Conservation (phyloP, 1,140 invertebrate genomes). For the Drosophila aff. region DNA sequence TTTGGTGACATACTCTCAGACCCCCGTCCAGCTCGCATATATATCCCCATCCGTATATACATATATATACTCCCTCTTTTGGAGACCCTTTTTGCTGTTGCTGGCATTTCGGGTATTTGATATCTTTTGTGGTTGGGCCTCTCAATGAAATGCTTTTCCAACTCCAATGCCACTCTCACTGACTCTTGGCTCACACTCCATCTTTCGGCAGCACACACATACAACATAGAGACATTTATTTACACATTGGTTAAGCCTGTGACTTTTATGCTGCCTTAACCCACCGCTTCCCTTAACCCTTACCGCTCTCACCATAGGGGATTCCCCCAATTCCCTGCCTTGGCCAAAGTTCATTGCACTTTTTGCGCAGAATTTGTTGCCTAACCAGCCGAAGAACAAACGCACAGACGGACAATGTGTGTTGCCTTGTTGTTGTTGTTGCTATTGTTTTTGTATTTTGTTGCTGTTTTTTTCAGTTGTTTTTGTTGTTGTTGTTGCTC, state of each 20-base stretch:
- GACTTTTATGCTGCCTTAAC: conserved; percentile 37
- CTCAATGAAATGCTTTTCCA: conserved; percentile 52
- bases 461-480: conserved; percentile 25
- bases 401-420: conserved; percentile 69
- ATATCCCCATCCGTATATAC: background rate
- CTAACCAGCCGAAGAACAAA: conserved; percentile 82
- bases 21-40: too few species aligned
- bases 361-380: conserved; percentile 82
- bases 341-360: conserved; percentile 76
- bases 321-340: conserved; percentile 51
- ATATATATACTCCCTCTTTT: background rate
- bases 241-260: conserved; percentile 54
- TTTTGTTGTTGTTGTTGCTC: conserved; percentile 58
- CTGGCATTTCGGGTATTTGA: conserved; percentile 63
- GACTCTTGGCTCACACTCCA: conserved; percentile 6
- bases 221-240: conserved; percentile 34
- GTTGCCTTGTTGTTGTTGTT: conserved; percentile 18
- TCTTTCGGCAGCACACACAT: background rate
- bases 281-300: conserved; percentile 8
- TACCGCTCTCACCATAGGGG: conserved; percentile 12
- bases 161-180: conserved; percentile 42
- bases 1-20: conserved; percentile 1
- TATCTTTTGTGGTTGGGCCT: conserved; percentile 60
- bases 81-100: background rate
- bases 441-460: conserved; percentile 32